Evolutionary conservation across 92 coral and sea anemone species (phyloP), one percentile per base, ranked within the genome.

Genomic region (Chrysogorgia sp.): DNA sequence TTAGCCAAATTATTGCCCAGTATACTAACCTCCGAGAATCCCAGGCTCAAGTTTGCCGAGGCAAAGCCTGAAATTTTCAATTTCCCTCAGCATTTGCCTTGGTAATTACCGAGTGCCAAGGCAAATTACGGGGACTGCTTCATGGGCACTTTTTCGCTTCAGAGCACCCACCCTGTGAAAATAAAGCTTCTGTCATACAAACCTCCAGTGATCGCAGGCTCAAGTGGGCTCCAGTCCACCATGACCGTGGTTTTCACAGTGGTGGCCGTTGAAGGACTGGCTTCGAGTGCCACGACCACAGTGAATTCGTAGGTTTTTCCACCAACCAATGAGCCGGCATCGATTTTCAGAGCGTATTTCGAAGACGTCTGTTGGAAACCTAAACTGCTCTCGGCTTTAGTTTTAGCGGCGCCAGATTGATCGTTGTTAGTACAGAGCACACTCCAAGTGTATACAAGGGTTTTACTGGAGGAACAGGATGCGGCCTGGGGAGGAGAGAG

Each of bases 131-230:
- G n/a, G n/a, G n/a, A n/a, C n/a, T n/a, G n/a, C n/a, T n/a, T n/a
- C n/a, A n/a, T n/a, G n/a, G n/a, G n/a, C n/a, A n/a, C n/a, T n/a
- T n/a, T n/a, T n/a, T n/a, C n/a, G n/a, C n/a, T n/a, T n/a, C n/a
- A n/a, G n/a, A n/a, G n/a, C n/a, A n/a, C n/a, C n/a, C n/a, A n/a
- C n/a, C n/a, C n/a, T n/a, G n/a, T n/a, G n/a, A n/a, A n/a, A n/a
- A n/a, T n/a, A n/a, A n/a, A n/a, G n/a, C n/a, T n/a, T n/a, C n/a
- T n/a, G n/a, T n/a, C n/a, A n/a, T n/a, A n/a, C n/a, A n/a, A 7
- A 85, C 88, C 88, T 85, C 88, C 88, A 22, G 17, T 26, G 33
- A 85, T 85, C 0, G 21, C 84, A 0, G 81, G 63, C 49, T 49
- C 58, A 10, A 85, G 62, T 10, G 88, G 76, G 55, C 59, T 63